A percentile compares a stretch with the other conserved stretches of the same genome.
Conservation (phyloP, 53 echinoderm and acorn worm genomes). For the Paelopatides confundens region DNA sequence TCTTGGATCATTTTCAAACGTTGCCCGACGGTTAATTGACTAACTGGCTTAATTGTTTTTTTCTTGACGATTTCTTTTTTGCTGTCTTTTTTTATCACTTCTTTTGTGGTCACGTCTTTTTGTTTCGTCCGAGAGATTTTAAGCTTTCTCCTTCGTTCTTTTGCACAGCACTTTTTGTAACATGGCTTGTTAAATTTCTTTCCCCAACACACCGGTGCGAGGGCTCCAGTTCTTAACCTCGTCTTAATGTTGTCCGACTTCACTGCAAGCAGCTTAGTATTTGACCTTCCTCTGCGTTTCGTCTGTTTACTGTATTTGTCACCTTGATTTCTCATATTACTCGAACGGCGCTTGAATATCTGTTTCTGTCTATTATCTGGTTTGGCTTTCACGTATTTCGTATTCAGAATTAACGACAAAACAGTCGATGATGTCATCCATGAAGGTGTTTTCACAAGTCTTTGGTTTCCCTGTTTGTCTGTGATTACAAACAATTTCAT, state of each 20-base stretch:
- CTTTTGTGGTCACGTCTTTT: not conserved
- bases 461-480: not conserved
- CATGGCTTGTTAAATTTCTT: not conserved
- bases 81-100: too few species aligned
- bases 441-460: not conserved
- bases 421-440: not conserved
- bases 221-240: not conserved
- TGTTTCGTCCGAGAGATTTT: not conserved
- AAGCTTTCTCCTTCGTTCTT: not conserved
- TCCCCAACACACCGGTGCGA: not conserved
- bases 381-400: not conserved
- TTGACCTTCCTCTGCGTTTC: too few species aligned
- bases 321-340: too few species aligned
- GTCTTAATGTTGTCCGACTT: not conserved
- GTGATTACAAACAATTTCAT: constrained; percentile 1
- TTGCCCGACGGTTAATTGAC: too few species aligned
- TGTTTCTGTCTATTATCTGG: too few species aligned
- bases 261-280: too few species aligned
- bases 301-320: too few species aligned
- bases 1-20: too few species aligned
- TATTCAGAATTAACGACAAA: not conserved
- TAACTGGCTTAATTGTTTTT: too few species aligned
- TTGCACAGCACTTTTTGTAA: not conserved
- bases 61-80: too few species aligned
- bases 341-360: too few species aligned